A percentile compares a stretch with the other conserved stretches of the same genome.
Evolutionary conservation across 1,140 invertebrate genomes (phyloP).

Genomic region (Macrotrachela quadricornifera): DNA sequence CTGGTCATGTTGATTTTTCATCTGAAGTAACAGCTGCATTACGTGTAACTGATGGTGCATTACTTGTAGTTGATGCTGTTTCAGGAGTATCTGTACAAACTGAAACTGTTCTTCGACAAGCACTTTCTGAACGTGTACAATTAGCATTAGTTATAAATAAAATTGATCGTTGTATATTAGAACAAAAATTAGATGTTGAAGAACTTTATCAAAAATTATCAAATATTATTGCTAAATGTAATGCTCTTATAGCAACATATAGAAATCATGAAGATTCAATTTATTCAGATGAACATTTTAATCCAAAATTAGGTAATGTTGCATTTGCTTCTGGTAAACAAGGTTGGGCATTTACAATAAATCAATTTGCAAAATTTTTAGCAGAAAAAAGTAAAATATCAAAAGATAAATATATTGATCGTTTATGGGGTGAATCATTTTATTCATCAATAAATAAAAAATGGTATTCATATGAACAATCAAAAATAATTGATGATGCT

Average conservation of each 20-base stretch:
- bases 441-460: neutral
- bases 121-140: conserved; percentile 7
- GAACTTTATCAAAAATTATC: conserved; percentile 3
- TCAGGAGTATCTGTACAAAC: conserved; percentile 9
- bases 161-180: conserved; percentile 5
- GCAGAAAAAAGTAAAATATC: conserved; percentile 5
- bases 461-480: neutral
- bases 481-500: neutral
- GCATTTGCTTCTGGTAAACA: neutral
- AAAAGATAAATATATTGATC: conserved; percentile 9
- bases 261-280: neutral
- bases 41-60: conserved; percentile 6
- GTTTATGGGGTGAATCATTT: neutral
- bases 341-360: conserved; percentile 1
- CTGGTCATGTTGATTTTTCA: conserved; percentile 7
- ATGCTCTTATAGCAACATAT: conserved; percentile 4
- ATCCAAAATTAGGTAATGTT: neutral
- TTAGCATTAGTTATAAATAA: conserved; percentile 8
- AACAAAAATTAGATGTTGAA: conserved; percentile 2
- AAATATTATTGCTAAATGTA: neutral
- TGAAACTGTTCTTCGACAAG: conserved; percentile 9
- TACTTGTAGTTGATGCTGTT: conserved; percentile 6
- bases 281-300: neutral
- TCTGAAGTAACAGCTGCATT: conserved; percentile 8
- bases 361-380: neutral